Base-by-base conservation (phyloP, 2,113 vertebrate species). In the Euleptes europaea region DNA sequence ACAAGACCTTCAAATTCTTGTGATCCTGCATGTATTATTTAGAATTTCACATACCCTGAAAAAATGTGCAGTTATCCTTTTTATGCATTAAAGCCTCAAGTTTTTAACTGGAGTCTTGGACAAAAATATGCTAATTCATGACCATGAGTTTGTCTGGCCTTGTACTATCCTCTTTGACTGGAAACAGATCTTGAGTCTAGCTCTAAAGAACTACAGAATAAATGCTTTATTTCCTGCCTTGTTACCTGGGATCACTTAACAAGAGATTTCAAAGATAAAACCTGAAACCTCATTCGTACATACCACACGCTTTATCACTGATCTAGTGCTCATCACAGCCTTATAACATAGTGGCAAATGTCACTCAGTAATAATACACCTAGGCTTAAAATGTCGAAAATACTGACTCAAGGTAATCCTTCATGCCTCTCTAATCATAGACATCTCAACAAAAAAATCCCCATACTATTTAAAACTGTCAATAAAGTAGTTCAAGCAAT, bases 371-470 rank as follows among this genome's bases (percentile, higher is more conserved):
- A 14, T 35, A 4, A 19, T 40, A 1, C 51, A 3, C 1, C 71
- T 78, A 80, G 70, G 80, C 80, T 84, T 84, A 84, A 90, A 93
- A 83, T 66, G 31, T 71, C 54, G 2, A 65, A 80, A 57, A 80
- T 38, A 88, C 80, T 42, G 26, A 83, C 67, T 78, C 69, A 38
- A 65, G 92, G 54, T 84, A 87, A 82, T 92, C 88, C 70, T 86
- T 90, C 47, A 92, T 84, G 83, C 28, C 51, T 83, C 71, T 92
- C 85, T 87, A 78, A 83, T 83, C 86, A 92, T 44, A 86, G 81
- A 87, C n/a, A 5, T 31, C 17, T 78, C 83, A 49, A 2, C 40
- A 67, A 9, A 40, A 85, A 65, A 63, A 28, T 63, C 19, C 0
- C 75, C 73, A 65, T 11, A 51, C 80, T 83, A 10, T 69, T 88